Base-by-base conservation (phyloP, 2,888 invertebrate genomes). In the Slavum lentiscoides region DNA sequence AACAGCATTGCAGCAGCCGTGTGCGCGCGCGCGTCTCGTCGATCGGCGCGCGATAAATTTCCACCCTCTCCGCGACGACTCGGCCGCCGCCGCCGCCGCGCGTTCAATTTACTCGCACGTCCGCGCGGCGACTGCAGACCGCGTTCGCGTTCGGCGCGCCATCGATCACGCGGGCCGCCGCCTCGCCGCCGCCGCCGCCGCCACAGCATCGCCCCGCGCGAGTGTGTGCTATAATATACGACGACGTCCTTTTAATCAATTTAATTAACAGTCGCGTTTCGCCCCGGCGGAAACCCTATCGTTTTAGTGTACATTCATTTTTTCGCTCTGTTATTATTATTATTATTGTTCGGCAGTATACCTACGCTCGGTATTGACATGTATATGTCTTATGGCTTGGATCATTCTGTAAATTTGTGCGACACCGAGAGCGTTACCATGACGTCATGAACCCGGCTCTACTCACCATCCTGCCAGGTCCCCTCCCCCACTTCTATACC, bases 31-130 rank as follows among this genome's bases (percentile, higher is more conserved):
- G 30, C 4, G 30, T 30, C 6, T 55, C 64, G 64, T 64, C 53
- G 43, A 43, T 55, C 74, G 74, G 64, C 74, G 1, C 13, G 66
- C 67, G 67, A 68, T 75, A 75, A 75, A 75, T 75, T 75, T 67
- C 74, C 74, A 58, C 74, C 74, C 74, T 58, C 55, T 74, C 74
- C 19, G 74, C 64, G 37, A 30, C 39, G 43, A 15, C 59, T 30
- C 30, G 30, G 39, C 8, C 13, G 62, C 49, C 30, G 69, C 30
- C 53, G 30, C n/a, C n/a, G n/a, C n/a, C n/a, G n/a, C n/a, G 9
- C 21, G 74, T 58, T 66, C 66, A 23, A 75, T 75, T 75, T 66
- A 66, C 74, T 75, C 74, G 74, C 74, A 74, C 64, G 74, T 74
- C 55, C 66, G 37, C 7, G 11, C 64, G 49, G 17, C 15, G 11